Evolutionary conservation across 2,113 vertebrate species (phyloP).

Genomic region (Lagopus leucura): DNA sequence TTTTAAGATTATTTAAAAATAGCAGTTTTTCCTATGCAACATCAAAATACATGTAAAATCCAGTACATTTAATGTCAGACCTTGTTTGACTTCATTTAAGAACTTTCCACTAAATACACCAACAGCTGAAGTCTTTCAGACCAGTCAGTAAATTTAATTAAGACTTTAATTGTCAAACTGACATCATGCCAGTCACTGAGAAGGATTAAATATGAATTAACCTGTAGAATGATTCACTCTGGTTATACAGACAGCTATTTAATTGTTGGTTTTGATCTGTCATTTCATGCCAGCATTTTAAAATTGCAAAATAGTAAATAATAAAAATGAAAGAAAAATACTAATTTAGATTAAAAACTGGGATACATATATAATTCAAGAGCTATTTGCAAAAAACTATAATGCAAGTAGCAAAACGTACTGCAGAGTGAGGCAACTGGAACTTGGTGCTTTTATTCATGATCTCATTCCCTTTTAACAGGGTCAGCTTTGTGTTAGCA

Average conservation of each 20-base stretch:
- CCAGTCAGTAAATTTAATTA: not conserved
- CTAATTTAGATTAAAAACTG: not conserved
- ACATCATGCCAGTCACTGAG: not conserved
- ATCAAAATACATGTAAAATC: not conserved
- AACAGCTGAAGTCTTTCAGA: not conserved
- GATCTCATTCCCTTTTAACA: not conserved
- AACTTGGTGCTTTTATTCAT: not conserved
- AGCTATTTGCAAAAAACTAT: not conserved
- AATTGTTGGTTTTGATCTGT: not conserved
- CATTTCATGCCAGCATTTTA: not conserved
- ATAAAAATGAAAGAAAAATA: not conserved
- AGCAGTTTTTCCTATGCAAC: not conserved
- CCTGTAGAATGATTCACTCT: not conserved
- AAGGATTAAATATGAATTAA: not conserved
- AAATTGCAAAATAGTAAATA: not conserved
- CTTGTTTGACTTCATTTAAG: not conserved
- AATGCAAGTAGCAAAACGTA: not conserved
- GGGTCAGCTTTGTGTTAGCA: not conserved
- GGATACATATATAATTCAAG: not conserved
- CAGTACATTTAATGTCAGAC: not conserved
- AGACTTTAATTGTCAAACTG: not conserved
- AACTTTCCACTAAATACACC: not conserved
- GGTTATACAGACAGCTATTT: not conserved
- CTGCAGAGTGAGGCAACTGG: rapidly evolving
- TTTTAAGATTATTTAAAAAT: not conserved